Evolutionary conservation across 2,888 invertebrate genomes (phyloP).

Genomic region (Drosophila yooni): DNA sequence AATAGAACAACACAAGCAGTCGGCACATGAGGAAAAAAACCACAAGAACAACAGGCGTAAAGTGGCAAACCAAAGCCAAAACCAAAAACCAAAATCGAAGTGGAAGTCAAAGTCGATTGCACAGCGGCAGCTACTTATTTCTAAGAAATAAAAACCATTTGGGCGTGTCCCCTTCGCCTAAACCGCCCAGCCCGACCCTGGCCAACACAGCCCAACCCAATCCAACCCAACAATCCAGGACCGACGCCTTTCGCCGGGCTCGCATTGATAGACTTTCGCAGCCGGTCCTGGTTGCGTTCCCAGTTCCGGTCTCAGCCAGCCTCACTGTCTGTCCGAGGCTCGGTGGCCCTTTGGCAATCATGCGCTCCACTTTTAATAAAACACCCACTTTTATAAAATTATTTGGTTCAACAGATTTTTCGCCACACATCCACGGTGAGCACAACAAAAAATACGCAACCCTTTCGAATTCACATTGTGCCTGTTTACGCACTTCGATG

Average conservation of each 20-base stretch:
- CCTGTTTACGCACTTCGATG: constrained; percentile 19
- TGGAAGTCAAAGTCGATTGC: constrained; percentile 31
- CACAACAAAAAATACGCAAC: constrained; percentile 44
- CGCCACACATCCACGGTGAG: constrained; percentile 35
- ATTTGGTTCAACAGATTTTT: constrained; percentile 27
- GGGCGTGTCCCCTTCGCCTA: constrained; percentile 63
- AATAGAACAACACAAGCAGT: constrained; percentile 10
- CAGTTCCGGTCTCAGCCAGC: constrained; percentile 1
- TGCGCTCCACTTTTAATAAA: constrained; percentile 74
- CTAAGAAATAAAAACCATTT: constrained; percentile 75
- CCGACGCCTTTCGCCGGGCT: constrained; percentile 32
- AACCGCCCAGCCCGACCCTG: constrained; percentile 26
- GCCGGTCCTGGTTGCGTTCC: constrained; percentile 2
- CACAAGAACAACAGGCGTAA: constrained; percentile 34
- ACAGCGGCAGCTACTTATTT: constrained; percentile 63
- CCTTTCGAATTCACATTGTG: constrained; percentile 52
- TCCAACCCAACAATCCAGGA: constrained; percentile 20
- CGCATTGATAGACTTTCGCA: constrained; percentile 58
- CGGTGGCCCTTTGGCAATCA: constrained; percentile 62
- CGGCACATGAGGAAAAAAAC: background rate
- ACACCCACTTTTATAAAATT: constrained; percentile 66
- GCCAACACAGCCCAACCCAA: constrained; percentile 11
- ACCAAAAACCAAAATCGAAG: constrained; percentile 4
- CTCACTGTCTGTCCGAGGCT: constrained; percentile 10
- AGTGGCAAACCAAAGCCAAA: constrained; percentile 44